Evolutionary conservation across 2,888 invertebrate species (phyloP), one percentile per base, ranked within the genome.

Genomic region (Sinopyrophorus schimmeli): DNA sequence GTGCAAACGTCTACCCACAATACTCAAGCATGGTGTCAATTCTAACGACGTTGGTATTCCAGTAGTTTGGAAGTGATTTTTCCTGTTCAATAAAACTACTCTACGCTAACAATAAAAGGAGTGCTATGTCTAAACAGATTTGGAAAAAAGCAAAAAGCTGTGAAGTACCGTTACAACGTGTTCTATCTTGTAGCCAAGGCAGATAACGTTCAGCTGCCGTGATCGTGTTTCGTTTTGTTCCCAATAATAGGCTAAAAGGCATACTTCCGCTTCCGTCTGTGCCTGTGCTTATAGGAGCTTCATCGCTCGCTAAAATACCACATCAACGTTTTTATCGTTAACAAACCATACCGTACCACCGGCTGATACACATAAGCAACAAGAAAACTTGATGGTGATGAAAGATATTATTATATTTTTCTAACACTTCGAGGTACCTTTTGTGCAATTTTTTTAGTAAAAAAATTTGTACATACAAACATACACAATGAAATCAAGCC

Each of bases 161-260:
- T 47, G 28, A 54, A 81, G 80, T 85, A 86, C 86, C 86, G 76
- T 82, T 81, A 73, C 81, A 81, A 75, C 80, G 82, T 76, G 82
- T 82, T 75, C 80, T 80, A 76, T 86, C 86, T 18, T 84, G 80
- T 74, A 89, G 83, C 92, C 92, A 92, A 69, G 92, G 92, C 73
- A 91, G 81, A 63, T 85, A 84, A 74, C 84, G 81, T 78, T 90
- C 90, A 71, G 87, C 85, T 67, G 85, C 84, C 64, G 89, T 87
- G 18, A 46, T 38, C 54, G 57, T 58, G 64, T 66, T 64, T 55
- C 41, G 52, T 66, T 70, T 70, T 47, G 64, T 53, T 57, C 65
- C 65, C 64, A 67, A 63, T 61, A 71, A 59, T 16, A 71, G 70
- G 59, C 62, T 65, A 51, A 63, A 65, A 58, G 69, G 72, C 65